phyloP scores from a whole-genome alignment of 2,113 vertebrate genomes.

The Chaenogobius annularis region DNA sequence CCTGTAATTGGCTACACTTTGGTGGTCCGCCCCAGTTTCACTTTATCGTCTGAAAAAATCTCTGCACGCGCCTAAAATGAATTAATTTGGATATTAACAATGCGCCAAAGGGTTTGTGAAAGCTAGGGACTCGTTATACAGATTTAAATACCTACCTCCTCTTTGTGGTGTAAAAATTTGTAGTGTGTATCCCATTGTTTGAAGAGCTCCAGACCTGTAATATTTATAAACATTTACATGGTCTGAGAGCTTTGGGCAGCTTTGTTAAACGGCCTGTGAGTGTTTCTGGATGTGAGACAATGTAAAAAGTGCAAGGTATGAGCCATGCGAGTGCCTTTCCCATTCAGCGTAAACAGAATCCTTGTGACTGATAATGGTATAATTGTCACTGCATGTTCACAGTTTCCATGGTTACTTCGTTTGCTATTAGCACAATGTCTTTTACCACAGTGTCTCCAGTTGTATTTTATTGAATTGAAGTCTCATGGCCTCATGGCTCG shows the following conservation, averaged over 20 bases:
- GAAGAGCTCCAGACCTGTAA: slow-evolving; percentile 35
- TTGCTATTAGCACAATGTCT: background rate
- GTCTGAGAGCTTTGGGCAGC: slow-evolving; percentile 17
- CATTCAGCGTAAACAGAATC: slow-evolving; percentile 15
- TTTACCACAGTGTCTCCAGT: background rate
- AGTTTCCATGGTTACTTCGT: slow-evolving; percentile 15
- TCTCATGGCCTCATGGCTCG: background rate
- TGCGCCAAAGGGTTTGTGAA: too few relatives aligned
- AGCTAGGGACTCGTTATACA: too few relatives aligned
- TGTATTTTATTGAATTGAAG: slow-evolving; percentile 2
- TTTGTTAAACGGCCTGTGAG: background rate
- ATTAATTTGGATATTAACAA: too few relatives aligned
- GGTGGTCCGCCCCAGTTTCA: too few relatives aligned
- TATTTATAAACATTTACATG: slow-evolving; percentile 21
- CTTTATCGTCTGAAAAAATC: too few relatives aligned
- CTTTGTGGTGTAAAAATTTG: too few relatives aligned
- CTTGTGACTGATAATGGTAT: slow-evolving; percentile 21
- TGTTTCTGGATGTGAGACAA: slow-evolving; percentile 13
- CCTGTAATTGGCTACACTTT: too few relatives aligned
- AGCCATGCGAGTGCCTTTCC: slow-evolving; percentile 34
- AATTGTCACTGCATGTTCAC: slow-evolving; percentile 17
- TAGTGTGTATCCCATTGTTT: slow-evolving; percentile 22
- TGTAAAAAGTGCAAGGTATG: background rate
- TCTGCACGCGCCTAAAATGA: too few relatives aligned
- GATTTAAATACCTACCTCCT: too few relatives aligned